Conservation (phyloP, 2,797 vertebrate species). For the Novumbra hubbsi region DNA sequence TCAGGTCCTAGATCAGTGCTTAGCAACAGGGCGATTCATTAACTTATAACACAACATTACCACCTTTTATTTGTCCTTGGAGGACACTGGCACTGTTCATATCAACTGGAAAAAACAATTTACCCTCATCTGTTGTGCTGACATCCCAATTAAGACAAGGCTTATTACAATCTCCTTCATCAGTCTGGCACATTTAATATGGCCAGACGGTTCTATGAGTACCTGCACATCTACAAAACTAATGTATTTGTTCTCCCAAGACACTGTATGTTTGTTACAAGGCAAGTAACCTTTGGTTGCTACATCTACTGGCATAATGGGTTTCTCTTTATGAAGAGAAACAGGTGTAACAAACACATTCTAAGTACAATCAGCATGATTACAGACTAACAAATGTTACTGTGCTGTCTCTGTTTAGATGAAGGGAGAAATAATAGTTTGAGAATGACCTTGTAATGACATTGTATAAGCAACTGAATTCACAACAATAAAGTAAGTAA, state of each 20-base stretch:
- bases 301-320: constrained; percentile 72
- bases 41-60: constrained; percentile 65
- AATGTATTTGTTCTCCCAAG: constrained; percentile 39
- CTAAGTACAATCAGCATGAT: constrained; percentile 51
- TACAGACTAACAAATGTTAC: constrained; percentile 65
- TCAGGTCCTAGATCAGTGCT: constrained; percentile 74
- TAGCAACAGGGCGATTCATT: constrained; percentile 65
- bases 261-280: background rate
- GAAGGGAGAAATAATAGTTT: constrained; percentile 50
- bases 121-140: constrained; percentile 38
- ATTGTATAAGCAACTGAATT: constrained; percentile 56
- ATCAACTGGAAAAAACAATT: constrained; percentile 43
- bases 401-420: constrained; percentile 37
- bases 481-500: constrained; percentile 60
- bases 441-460: constrained; percentile 36
- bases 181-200: constrained; percentile 36
- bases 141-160: constrained; percentile 33
- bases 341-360: constrained; percentile 42
- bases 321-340: constrained; percentile 45
- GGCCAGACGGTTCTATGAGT: constrained; percentile 22
- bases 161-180: constrained; percentile 35
- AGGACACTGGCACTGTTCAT: constrained; percentile 47
- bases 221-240: constrained; percentile 33
- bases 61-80: constrained; percentile 39
- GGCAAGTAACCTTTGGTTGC: constrained; percentile 43